A percentile compares a stretch with the other conserved stretches of the same genome.
Conservation (phyloP, 2,113 vertebrate species). For the mouse (Mus musculus) region GRCm39 chr16:91596501-91597000, state of each 20-base stretch:
- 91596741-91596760: slow-evolving; percentile 2
- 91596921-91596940: not conserved
- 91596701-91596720: not conserved
- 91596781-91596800: slow-evolving; percentile 25
- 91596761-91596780: not conserved
- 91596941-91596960: not conserved
- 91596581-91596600: not conserved
- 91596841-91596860: not conserved
- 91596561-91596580: not conserved
- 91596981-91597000: not conserved
- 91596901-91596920: not conserved
- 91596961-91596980: not conserved
- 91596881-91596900: not conserved
- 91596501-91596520: not conserved
- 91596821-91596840: not conserved
- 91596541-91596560: not conserved
- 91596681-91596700: not conserved
- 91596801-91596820: not conserved
- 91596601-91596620: not conserved
- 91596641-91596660: not conserved
- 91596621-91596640: not conserved
- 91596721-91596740: not conserved
- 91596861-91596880: not conserved
- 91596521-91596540: not conserved
- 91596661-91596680: not conserved